Conservation (phyloP, 2,888 invertebrate species). For the Aelia acuminata region DNA sequence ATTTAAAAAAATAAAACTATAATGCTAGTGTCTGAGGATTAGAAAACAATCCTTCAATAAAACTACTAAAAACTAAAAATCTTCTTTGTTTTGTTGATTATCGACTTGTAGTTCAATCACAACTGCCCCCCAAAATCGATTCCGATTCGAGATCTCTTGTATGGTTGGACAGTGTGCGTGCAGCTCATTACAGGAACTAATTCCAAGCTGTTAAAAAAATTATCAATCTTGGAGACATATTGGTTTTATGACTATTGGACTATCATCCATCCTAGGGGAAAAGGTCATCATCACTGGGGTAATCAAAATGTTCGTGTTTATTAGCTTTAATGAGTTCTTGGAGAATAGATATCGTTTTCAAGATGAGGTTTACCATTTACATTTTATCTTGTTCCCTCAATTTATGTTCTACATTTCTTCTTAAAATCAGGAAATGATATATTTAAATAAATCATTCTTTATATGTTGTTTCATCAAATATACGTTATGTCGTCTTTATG, state of each 20-base stretch:
- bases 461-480: too few relatives aligned
- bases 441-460: too few relatives aligned
- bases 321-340: neutral
- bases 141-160: neutral
- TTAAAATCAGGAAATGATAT: too few relatives aligned
- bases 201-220: slow-evolving; percentile 1
- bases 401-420: too few relatives aligned
- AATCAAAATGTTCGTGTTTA: neutral
- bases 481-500: too few relatives aligned
- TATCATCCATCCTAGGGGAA: neutral
- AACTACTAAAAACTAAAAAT: too few relatives aligned
- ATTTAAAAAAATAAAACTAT: too few relatives aligned
- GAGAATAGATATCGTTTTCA: neutral
- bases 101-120: neutral
- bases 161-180: neutral
- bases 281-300: neutral
- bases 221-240: neutral
- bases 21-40: too few relatives aligned
- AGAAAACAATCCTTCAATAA: too few relatives aligned
- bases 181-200: slow-evolving; percentile 20
- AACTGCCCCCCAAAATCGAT: neutral
- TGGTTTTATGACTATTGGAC: neutral
- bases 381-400: too few relatives aligned
- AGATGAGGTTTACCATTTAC: too few relatives aligned
- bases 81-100: too few relatives aligned